Evolutionary conservation across 2,888 invertebrate species (phyloP).

Genomic region (Rotaria sp.): DNA sequence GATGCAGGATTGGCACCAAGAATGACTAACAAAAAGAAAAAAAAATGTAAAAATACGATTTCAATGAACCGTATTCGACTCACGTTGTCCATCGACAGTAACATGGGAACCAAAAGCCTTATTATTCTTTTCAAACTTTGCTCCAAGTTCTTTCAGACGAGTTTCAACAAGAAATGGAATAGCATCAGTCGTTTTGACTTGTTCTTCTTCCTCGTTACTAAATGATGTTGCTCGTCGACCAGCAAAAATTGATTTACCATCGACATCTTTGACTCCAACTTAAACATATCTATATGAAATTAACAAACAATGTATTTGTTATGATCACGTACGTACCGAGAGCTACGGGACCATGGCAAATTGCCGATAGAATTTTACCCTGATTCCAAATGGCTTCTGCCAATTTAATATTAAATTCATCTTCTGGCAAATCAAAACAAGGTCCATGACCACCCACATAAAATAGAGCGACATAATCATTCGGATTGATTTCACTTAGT

Average conservation of each 20-base stretch:
- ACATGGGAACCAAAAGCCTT: not conserved
- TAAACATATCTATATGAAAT: slow-evolving; percentile 29
- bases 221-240: slow-evolving; percentile 45
- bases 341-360: slow-evolving; percentile 47
- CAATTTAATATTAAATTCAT: slow-evolving; percentile 43
- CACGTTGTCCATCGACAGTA: not conserved
- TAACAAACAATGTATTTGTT: too few relatives aligned
- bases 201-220: slow-evolving; percentile 46
- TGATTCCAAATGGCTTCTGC: slow-evolving; percentile 44
- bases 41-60: not conserved
- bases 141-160: slow-evolving; percentile 44
- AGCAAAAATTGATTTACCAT: slow-evolving; percentile 44
- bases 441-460: slow-evolving; percentile 48
- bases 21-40: not conserved
- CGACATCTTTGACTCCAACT: slow-evolving; percentile 43
- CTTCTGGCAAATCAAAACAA: slow-evolving; percentile 45
- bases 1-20: not conserved
- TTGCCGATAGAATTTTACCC: slow-evolving; percentile 45
- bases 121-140: slow-evolving; percentile 42
- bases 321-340: not conserved
- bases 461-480: slow-evolving; percentile 45
- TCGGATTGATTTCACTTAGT: slow-evolving; percentile 44
- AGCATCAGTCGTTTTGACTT: slow-evolving; percentile 42
- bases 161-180: slow-evolving; percentile 48
- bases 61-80: not conserved